These are phyloP conservation scores for Coptodon bakossiorum DNA, from an alignment of 2,113 vertebrate species.

Conservation along the genomic window DNA sequence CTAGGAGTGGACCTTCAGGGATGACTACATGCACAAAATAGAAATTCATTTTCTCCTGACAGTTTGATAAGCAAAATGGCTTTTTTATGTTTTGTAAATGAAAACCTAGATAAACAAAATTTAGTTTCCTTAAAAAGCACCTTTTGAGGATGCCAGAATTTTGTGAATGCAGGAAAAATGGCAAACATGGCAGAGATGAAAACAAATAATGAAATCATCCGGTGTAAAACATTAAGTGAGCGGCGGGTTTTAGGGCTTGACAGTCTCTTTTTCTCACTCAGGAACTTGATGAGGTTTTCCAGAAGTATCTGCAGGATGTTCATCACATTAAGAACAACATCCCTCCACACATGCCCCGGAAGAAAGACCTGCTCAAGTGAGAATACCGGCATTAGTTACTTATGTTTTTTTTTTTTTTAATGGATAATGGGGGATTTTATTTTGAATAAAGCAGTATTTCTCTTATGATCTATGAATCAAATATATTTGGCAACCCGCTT, in stretches of 20 bases:
- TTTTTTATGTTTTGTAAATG: background rate
- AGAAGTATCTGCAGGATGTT: conserved; percentile 35
- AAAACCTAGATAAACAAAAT: background rate
- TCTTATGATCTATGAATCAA: background rate
- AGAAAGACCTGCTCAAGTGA: conserved; percentile 32
- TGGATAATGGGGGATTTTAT: background rate
- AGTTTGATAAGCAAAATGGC: background rate
- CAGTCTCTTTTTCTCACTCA: conserved; percentile 21
- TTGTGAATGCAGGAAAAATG: background rate
- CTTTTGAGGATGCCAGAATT: background rate
- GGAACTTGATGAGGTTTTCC: conserved; percentile 52
- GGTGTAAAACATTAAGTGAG: background rate
- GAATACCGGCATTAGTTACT: background rate
- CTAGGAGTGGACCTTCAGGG: background rate
- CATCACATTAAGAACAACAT: conserved; percentile 64
- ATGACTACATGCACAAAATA: background rate
- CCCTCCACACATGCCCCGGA: conserved; percentile 63
- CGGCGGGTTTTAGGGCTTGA: background rate
- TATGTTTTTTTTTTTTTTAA: background rate
- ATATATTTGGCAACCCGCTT: background rate
- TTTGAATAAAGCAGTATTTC: background rate
- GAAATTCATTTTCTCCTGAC: background rate
- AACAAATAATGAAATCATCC: background rate
- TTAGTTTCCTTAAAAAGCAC: background rate
- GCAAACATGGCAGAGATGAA: background rate